phyloP scores from a whole-genome alignment of 2,888 invertebrate genomes.

The Agapostemon virescens region DNA sequence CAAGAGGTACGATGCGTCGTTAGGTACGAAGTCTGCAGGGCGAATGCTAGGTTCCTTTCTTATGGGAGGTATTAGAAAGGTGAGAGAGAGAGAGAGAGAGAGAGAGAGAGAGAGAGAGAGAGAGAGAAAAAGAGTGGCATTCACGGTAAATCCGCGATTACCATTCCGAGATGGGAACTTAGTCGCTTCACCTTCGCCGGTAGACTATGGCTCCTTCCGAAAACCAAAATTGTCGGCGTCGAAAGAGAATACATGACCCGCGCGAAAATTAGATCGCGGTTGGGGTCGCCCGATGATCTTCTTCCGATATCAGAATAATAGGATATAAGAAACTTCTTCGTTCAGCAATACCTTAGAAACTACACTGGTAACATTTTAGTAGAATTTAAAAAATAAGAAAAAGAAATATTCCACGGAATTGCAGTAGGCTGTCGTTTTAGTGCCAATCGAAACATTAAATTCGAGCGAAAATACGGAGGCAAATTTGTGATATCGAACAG shows the following conservation, averaged over 20 bases:
- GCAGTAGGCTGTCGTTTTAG: too few species aligned
- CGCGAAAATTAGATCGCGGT: slow-evolving; percentile 49
- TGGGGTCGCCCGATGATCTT: slow-evolving; percentile 28
- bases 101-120: slow-evolving; percentile 3
- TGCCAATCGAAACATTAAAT: not conserved
- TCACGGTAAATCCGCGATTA: slow-evolving; percentile 59
- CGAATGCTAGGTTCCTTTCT: slow-evolving; percentile 60
- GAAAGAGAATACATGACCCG: slow-evolving; percentile 26
- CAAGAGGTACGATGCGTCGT: slow-evolving; percentile 59
- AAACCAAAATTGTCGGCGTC: slow-evolving; percentile 41
- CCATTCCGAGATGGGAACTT: slow-evolving; percentile 53
- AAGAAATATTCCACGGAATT: too few species aligned
- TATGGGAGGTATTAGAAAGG: slow-evolving; percentile 52
- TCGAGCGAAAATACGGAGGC: not conserved
- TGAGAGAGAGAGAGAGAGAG: slow-evolving; percentile 1
- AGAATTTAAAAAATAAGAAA: too few species aligned
- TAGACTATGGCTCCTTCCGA: slow-evolving; percentile 23
- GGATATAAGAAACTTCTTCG: not conserved
- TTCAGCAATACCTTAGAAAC: not conserved
- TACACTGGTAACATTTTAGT: too few species aligned
- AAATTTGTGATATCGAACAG: not conserved
- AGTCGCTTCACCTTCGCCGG: slow-evolving; percentile 34
- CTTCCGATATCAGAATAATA: slow-evolving; percentile 24
- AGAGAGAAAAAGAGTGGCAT: slow-evolving; percentile 28
- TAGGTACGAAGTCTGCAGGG: slow-evolving; percentile 48